These are phyloP conservation scores for Toxotes jaculatrix DNA, from an alignment of 2,113 vertebrate species.

Conservation along the genomic window DNA sequence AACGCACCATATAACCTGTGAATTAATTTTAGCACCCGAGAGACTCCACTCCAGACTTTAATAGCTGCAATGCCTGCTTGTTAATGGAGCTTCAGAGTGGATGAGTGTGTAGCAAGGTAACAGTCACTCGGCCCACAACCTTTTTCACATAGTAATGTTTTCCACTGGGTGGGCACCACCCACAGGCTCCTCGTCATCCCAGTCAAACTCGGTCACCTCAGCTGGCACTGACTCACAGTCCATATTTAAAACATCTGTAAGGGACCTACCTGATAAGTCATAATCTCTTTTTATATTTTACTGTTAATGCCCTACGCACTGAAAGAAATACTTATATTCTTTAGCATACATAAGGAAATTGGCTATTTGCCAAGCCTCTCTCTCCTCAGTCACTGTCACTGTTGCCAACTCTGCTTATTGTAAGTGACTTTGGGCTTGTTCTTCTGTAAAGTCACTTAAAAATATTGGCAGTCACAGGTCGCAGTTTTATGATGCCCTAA, in stretches of 20 bases:
- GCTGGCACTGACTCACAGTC: conserved; percentile 30
- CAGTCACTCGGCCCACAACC: conserved; percentile 41
- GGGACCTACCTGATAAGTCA: not conserved
- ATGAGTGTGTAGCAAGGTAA: conserved; percentile 42
- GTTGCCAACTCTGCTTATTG: too few species aligned
- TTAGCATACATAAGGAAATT: not conserved
- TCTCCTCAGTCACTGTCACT: too few species aligned
- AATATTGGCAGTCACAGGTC: too few species aligned
- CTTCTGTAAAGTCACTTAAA: too few species aligned
- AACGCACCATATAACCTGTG: conserved; percentile 36
- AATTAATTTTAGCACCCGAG: conserved; percentile 58
- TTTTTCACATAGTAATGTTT: conserved; percentile 48
- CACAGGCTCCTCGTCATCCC: conserved; percentile 23
- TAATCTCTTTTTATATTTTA: conserved; percentile 1
- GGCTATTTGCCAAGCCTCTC: not conserved
- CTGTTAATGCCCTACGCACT: not conserved
- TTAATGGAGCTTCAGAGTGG: conserved; percentile 53
- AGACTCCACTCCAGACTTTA: conserved; percentile 63
- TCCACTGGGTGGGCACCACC: conserved; percentile 24
- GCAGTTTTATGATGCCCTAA: too few species aligned
- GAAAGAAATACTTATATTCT: not conserved
- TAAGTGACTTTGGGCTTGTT: too few species aligned
- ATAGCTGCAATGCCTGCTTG: conserved; percentile 50
- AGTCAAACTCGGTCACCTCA: conserved; percentile 15
- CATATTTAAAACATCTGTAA: conserved; percentile 32